Evolutionary conservation across 2,888 invertebrate species (phyloP).

Genomic region (Rhodophaea formosa): DNA sequence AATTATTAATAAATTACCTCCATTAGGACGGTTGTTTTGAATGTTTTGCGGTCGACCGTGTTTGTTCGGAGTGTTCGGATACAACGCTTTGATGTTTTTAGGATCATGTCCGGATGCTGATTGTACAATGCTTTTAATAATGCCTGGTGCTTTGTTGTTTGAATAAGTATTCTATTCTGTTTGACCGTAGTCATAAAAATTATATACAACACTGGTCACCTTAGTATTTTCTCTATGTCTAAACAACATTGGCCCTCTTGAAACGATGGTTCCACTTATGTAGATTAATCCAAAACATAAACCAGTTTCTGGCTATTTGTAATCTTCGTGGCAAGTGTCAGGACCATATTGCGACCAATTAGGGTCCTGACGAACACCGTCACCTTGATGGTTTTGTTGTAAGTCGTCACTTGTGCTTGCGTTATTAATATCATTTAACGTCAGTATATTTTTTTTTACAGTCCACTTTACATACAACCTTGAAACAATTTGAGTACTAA

Average conservation of each 20-base stretch:
- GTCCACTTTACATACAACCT: neutral
- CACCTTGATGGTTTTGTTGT: neutral
- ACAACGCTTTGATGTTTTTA: slow-evolving; percentile 51
- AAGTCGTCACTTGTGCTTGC: no score
- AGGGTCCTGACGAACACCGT: no score
- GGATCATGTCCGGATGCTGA: slow-evolving; percentile 8
- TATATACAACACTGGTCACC: no score
- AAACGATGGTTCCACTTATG: no score
- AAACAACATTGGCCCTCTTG: no score
- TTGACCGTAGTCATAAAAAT: neutral
- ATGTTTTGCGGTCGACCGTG: slow-evolving; percentile 62
- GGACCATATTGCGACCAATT: no score
- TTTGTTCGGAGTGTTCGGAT: slow-evolving; percentile 52
- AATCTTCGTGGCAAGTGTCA: no score
- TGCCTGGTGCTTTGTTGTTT: neutral
- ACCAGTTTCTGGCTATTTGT: no score
- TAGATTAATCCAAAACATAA: no score
- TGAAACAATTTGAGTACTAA: slow-evolving; percentile 49
- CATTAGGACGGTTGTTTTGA: slow-evolving; percentile 60
- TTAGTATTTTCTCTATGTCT: no score
- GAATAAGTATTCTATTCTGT: neutral
- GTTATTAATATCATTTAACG: no score
- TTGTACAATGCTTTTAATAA: slow-evolving; percentile 5
- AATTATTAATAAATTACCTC: slow-evolving; percentile 69
- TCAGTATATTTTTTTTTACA: no score